These are phyloP conservation scores for Aphis craccivora DNA, from an alignment of 1,140 invertebrate genomes.

Conservation along the genomic window DNA sequence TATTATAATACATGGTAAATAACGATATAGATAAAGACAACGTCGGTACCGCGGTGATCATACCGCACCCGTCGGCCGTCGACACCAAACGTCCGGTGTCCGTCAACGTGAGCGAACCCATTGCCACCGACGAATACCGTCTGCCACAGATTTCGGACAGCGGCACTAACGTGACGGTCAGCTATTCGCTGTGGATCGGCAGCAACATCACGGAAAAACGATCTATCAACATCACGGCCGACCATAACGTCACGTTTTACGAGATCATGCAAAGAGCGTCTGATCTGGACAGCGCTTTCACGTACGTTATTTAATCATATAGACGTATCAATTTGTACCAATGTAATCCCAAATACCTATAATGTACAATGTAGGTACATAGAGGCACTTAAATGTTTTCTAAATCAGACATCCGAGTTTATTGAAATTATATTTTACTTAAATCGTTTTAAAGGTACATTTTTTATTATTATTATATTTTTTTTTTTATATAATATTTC, in stretches of 20 bases:
- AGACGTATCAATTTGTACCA: no score
- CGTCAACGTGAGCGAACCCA: conserved; percentile 45
- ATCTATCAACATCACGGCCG: conserved; percentile 73
- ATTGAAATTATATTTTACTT: no score
- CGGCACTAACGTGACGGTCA: conserved; percentile 71
- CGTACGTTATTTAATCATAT: conserved; percentile 41
- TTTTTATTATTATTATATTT: no score
- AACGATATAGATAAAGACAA: conserved; percentile 47
- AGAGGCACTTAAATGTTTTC: no score
- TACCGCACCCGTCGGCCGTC: conserved; percentile 40
- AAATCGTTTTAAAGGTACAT: no score
- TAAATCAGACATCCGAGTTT: no score
- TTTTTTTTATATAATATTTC: no score
- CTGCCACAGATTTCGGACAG: neutral
- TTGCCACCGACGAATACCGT: conserved; percentile 13
- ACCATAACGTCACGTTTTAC: conserved; percentile 82
- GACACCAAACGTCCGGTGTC: neutral
- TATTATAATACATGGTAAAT: neutral
- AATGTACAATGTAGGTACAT: no score
- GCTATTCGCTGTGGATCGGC: conserved; percentile 85
- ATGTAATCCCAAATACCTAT: no score
- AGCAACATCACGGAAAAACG: conserved; percentile 81
- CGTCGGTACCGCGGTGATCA: conserved; percentile 49
- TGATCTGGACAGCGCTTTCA: conserved; percentile 69
- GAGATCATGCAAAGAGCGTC: conserved; percentile 84